Conservation (phyloP, 2,888 invertebrate genomes). For the Selenia dentaria region DNA sequence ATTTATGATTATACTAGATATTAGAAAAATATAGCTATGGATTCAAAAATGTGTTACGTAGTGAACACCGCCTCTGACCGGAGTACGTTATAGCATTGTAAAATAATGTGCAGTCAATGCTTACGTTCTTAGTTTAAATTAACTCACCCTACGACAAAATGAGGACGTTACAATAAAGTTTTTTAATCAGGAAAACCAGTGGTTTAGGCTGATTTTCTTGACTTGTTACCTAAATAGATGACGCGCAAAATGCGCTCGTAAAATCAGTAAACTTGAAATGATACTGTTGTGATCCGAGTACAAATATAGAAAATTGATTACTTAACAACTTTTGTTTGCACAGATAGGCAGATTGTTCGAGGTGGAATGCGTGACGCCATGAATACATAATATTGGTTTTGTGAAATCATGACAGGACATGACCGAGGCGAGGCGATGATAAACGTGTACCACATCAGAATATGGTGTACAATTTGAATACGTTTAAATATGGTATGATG, state of each 20-base stretch:
- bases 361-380: constrained; percentile 50
- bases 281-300: constrained; percentile 43
- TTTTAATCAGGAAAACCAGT: too few species aligned
- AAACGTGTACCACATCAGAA: constrained; percentile 27
- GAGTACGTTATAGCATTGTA: too few species aligned
- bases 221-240: too few species aligned
- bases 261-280: constrained; percentile 27
- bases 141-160: too few species aligned
- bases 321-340: constrained; percentile 53
- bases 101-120: too few species aligned
- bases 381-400: constrained; percentile 53
- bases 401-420: constrained; percentile 45
- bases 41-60: too few species aligned
- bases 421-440: constrained; percentile 39
- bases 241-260: constrained; percentile 14
- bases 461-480: constrained; percentile 25
- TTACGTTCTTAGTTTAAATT: too few species aligned
- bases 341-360: constrained; percentile 48
- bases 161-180: too few species aligned
- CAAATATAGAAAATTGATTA: constrained; percentile 55
- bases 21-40: too few species aligned
- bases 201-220: too few species aligned
- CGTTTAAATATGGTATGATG: constrained; percentile 6
- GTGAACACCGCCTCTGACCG: too few species aligned
- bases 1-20: too few species aligned